phyloP scores from a whole-genome alignment of 1,140 invertebrate species.

The Drosophila arizonae region DNA sequence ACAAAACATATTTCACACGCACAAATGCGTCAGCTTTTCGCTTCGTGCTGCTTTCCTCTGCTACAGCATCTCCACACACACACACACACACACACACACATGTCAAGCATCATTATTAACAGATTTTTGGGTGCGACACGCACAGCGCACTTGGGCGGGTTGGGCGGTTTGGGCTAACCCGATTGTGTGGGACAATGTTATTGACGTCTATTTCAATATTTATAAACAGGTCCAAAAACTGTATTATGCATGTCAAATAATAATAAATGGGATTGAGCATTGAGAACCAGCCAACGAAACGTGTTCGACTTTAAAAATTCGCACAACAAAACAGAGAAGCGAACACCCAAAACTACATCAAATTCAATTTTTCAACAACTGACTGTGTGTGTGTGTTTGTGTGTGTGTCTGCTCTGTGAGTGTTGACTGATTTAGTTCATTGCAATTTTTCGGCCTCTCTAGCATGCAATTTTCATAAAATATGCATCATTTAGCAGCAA shows the following conservation, averaged over 20 bases:
- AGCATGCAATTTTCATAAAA: conserved; percentile 55
- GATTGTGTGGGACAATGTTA: conserved; percentile 73
- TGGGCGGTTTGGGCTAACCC: background rate
- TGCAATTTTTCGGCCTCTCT: conserved; percentile 47
- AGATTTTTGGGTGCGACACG: conserved; percentile 73
- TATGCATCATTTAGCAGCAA: conserved; percentile 63
- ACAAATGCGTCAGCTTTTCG: conserved; percentile 65
- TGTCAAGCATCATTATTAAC: conserved; percentile 79
- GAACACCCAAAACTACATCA: conserved; percentile 28
- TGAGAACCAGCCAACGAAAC: conserved; percentile 13
- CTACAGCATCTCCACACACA: conserved; percentile 30
- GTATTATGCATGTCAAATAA: conserved; percentile 43
- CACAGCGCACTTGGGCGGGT: conserved; percentile 21
- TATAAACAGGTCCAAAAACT: conserved; percentile 52
- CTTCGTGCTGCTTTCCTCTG: conserved; percentile 26
- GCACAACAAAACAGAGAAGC: conserved; percentile 4
- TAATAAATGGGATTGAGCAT: conserved; percentile 1
- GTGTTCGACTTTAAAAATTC: conserved; percentile 36
- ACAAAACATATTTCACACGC: conserved; percentile 80
- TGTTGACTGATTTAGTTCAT: conserved; percentile 45
- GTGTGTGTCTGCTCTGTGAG: conserved; percentile 2
- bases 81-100: background rate
- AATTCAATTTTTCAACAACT: conserved; percentile 49
- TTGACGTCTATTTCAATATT: conserved; percentile 79
- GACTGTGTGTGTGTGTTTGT: conserved; percentile 4